Base-by-base conservation (phyloP, 2,797 vertebrate species). In the Capromys pilorides region DNA sequence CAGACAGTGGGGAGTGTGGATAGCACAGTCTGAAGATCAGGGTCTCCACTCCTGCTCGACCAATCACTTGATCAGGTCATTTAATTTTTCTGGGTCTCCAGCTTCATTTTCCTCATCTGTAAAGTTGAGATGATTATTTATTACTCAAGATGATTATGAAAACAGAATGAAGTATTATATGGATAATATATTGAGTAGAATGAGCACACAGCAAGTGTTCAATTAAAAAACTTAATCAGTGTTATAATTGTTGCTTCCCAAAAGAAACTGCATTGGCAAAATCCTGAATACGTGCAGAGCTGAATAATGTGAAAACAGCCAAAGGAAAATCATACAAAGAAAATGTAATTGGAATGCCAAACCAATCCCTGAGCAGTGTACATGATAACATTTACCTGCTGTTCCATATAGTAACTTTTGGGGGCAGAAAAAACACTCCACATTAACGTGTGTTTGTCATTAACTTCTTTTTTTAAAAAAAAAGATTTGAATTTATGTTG, bases 251-350 rank as follows among this genome's bases (percentile, higher is more conserved):
- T 89, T 86, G 39, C 85, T 86, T 90, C 67, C 13, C 88, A 73
- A 66, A 89, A 97, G 73, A 64, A 90, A 82, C 14, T n/a, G 81
- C 96, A 79, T 69, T 77, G 86, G 73, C 45, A 61, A 77, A 39
- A 45, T 91, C 94, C 94, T 92, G 64, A 88, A 93, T 64, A 59
- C 89, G 49, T 54, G 67, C 92, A 75, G 84, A 94, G 88, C 14
- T 71, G 91, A 91, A 79, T 93, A 91, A 93, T 66, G 91, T 49
- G 36, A 95, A 96, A 96, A 96, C 31, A 96, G 94, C 73, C 85
- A 75, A 87, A 79, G 90, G 78, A 94, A 94, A 90, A 73, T 85
- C 59, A 36, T 49, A 39, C 80, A 79, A 96, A 49, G 71, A 62
- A 95, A 95, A 95, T 85, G 57, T 16, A 39, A 81, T 86, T 75